These are phyloP conservation scores for Eumacrocentrus americanus DNA, from an alignment of 2,888 invertebrate species.

Conservation along the genomic window DNA sequence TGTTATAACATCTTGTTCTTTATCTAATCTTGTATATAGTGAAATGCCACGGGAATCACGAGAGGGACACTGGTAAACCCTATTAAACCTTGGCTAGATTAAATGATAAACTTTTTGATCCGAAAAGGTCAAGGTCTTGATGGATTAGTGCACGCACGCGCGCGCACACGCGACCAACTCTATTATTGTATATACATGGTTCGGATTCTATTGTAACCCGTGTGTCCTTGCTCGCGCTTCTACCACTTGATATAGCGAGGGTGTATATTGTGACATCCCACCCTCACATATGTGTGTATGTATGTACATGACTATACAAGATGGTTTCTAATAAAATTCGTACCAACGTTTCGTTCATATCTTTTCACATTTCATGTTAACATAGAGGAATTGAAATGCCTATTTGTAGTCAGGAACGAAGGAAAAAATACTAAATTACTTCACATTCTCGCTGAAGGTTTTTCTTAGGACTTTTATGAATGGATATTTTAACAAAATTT, in stretches of 20 bases:
- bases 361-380: too few relatives aligned
- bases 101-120: constrained; percentile 22
- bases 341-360: too few relatives aligned
- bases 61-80: background rate
- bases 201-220: background rate
- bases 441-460: too few relatives aligned
- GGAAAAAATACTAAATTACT: too few relatives aligned
- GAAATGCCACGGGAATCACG: constrained; percentile 5
- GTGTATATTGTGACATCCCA: too few relatives aligned
- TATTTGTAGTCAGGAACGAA: too few relatives aligned
- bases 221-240: background rate
- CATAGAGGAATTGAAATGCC: too few relatives aligned
- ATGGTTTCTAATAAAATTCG: too few relatives aligned
- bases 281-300: too few relatives aligned
- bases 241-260: background rate
- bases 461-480: too few relatives aligned
- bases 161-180: background rate
- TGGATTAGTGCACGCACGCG: constrained; percentile 32
- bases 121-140: constrained; percentile 42
- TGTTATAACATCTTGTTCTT: background rate
- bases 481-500: too few relatives aligned
- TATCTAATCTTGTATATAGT: background rate
- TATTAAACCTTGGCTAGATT: background rate
- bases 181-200: background rate
- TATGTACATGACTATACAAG: too few relatives aligned